Percentiles rank a stretch among this genome's conserved stretches.
Conservation (phyloP, 64 coral and sea anemone species). For the Platygyra sinensis region DNA sequence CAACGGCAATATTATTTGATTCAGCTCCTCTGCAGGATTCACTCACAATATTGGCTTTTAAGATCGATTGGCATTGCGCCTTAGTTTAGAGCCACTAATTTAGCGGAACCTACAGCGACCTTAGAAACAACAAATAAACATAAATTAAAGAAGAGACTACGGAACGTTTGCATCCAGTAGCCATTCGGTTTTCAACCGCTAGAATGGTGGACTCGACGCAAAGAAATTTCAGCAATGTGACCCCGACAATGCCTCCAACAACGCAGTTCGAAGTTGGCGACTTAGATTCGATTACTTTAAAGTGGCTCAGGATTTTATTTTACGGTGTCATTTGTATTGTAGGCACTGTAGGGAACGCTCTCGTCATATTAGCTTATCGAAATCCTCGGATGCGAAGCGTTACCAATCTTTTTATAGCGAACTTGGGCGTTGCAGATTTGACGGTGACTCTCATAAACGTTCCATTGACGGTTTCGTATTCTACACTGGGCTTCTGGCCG, state of each 20-base stretch:
- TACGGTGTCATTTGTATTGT: constrained; percentile 12
- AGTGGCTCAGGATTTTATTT: constrained; percentile 5
- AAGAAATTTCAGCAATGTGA: constrained; percentile 41
- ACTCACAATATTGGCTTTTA: background rate
- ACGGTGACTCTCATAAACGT: constrained; percentile 75
- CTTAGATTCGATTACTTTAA: background rate
- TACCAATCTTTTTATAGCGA: constrained; percentile 90
- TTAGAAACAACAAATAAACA: background rate
- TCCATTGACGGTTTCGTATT: constrained; percentile 53
- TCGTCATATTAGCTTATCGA: constrained; percentile 80
- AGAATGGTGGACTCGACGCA: background rate
- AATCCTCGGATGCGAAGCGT: constrained; percentile 88
- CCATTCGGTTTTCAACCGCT: background rate
- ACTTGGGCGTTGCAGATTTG: constrained; percentile 84
- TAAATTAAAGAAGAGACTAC: background rate
- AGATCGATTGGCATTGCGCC: background rate
- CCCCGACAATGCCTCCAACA: constrained; percentile 7
- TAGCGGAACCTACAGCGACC: background rate
- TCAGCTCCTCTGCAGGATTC: constrained; percentile 1
- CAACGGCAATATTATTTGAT: constrained; percentile 6
- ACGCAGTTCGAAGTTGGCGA: background rate
- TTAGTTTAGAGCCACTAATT: background rate
- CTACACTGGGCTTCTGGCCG: constrained; percentile 55
- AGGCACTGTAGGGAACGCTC: constrained; percentile 62
- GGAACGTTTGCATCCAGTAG: background rate